Base-by-base conservation (phyloP, 2,888 invertebrate genomes). In the Parnassius smintheus region DNA sequence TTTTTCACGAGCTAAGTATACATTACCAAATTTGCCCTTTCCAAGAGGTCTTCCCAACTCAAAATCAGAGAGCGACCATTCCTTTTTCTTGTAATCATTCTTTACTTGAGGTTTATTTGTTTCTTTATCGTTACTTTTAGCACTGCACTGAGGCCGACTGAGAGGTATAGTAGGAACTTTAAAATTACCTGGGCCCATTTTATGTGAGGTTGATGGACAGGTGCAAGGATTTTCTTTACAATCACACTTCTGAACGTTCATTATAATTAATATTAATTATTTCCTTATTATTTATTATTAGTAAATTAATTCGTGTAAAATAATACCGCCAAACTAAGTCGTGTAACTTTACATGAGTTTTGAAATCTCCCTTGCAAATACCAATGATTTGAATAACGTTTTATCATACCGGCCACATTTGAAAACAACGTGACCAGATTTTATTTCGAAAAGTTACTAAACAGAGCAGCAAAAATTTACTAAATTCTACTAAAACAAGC, bases 21-120 rank as follows among this genome's bases (percentile, higher is more conserved):
- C 99, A 86, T 97, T 98, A 3, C 99, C 99, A 87, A 99, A 99
- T 92, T 98, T 99, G 70, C 99, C 99, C 88, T 97, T 96, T 0
- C 99, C 99, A 18, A 99, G 89, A 1, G 98, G 96, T 63, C 95
- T 94, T 0, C 99, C 99, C 72, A 99, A 95, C 77, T 99, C 98
- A 85, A 99, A 99, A 85, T 98, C 96, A 1, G 94, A 91, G 42
- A 99, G 84, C 0, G 94, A 91, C 97, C 97, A 97, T 46, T 82
- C 91, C 18, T 88, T 93, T 82, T 83, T 93, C 80, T 86, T 88
- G 13, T 82, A 83, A 18, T 83, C 82, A 65, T 73, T 78, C 56
- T 72, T 75, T 8, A 62, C 48, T 9, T 81, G 82, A 35, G 65
- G 69, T 68, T 78, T 78, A 3, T 71, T 46, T 64, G 66, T 73